These are phyloP conservation scores for Cantharis flavilabris DNA, from an alignment of 2,888 invertebrate species.

Conservation along the genomic window DNA sequence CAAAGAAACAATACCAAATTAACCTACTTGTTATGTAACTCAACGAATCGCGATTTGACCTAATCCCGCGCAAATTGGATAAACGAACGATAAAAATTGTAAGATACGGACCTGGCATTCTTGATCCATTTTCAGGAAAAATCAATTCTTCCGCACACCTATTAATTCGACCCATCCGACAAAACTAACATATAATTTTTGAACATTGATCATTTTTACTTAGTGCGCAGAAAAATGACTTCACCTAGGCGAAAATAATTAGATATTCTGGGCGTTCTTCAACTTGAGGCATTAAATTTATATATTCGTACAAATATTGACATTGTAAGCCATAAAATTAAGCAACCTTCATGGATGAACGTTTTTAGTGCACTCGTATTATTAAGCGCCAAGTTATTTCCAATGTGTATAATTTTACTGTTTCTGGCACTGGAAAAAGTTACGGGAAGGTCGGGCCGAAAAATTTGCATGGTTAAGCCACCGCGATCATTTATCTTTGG, in stretches of 20 bases:
- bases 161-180: not conserved
- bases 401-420: not conserved
- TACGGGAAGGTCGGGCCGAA: not conserved
- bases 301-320: not conserved
- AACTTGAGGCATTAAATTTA: not conserved
- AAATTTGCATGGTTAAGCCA: not conserved
- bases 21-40: constrained; percentile 18
- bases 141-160: not conserved
- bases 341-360: not conserved
- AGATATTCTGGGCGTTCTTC: not conserved
- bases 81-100: not conserved
- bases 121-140: not conserved
- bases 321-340: not conserved
- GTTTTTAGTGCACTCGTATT: not conserved
- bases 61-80: not conserved
- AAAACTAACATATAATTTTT: not conserved
- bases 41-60: not conserved
- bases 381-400: not conserved
- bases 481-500: not conserved
- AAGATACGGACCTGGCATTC: not conserved
- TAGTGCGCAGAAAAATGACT: not conserved
- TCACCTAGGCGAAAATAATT: not conserved
- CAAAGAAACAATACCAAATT: constrained; percentile 17
- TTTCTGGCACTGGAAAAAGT: not conserved
- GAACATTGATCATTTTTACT: not conserved